Percentiles rank a stretch among this genome's conserved stretches.
phyloP scores from a whole-genome alignment of 2,888 invertebrate genomes.

The Drosophila neonasuta region DNA sequence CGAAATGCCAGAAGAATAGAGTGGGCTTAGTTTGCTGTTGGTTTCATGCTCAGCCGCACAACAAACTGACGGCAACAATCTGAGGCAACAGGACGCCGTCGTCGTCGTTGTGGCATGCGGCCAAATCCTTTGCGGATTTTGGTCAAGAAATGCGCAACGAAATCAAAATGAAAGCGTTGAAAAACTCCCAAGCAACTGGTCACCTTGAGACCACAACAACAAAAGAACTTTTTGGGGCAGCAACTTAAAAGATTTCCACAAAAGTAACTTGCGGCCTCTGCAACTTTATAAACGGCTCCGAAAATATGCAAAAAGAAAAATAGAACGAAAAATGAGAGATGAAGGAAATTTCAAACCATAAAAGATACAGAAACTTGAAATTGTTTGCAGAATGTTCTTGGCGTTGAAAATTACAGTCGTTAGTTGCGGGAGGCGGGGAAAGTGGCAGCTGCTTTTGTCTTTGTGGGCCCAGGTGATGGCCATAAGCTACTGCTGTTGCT shows the following conservation, averaged over 20 bases:
- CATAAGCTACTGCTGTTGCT: background rate
- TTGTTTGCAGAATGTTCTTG: conserved; percentile 29
- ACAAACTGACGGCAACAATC: conserved; percentile 41
- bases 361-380: conserved; percentile 40
- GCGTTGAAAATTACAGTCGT: conserved; percentile 36
- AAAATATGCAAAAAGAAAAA: conserved; percentile 15
- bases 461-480: conserved; percentile 43
- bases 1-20: conserved; percentile 6
- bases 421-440: background rate
- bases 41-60: conserved; percentile 56
- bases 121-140: conserved; percentile 64
- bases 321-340: background rate
- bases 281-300: conserved; percentile 26
- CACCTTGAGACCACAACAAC: conserved; percentile 12
- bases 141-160: conserved; percentile 68
- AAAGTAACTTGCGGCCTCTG: conserved; percentile 19
- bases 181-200: conserved; percentile 22
- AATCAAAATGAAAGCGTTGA: conserved; percentile 55
- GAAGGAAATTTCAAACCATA: conserved; percentile 21
- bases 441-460: background rate
- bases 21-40: conserved; percentile 39
- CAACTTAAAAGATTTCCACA: conserved; percentile 8
- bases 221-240: conserved; percentile 9
- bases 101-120: background rate
- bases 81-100: conserved; percentile 31